phyloP scores from a whole-genome alignment of 2,888 invertebrate genomes.

The Ormyrus pomaceus region DNA sequence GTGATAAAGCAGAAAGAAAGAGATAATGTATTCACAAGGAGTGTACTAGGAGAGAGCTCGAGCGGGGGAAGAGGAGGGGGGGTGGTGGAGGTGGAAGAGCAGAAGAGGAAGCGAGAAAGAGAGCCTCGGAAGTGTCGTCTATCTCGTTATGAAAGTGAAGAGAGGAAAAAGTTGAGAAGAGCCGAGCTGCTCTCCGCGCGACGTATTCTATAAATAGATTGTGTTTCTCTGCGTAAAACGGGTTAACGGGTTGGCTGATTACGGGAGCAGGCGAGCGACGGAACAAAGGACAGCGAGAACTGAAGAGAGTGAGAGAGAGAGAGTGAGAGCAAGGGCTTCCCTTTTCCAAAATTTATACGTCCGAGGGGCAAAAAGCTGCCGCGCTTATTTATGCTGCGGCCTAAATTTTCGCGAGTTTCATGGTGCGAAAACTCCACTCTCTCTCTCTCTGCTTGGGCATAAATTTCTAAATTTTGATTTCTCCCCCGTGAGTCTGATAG shows the following conservation, averaged over 20 bases:
- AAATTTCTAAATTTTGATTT: conserved; percentile 49
- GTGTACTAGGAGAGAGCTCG: conserved; percentile 1
- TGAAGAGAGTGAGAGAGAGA: conserved; percentile 38
- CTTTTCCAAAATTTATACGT: conserved; percentile 56
- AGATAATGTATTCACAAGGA: conserved; percentile 52
- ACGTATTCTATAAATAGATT: conserved; percentile 60
- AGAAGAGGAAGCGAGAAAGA: conserved; percentile 4
- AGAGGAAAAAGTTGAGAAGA: conserved; percentile 52
- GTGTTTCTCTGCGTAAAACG: conserved; percentile 57
- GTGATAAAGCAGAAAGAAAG: conserved; percentile 35
- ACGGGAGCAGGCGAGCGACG: conserved; percentile 8
- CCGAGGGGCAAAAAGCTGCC: conserved; percentile 16
- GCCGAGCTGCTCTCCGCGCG: conserved; percentile 37
- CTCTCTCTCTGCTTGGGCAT: conserved; percentile 8
- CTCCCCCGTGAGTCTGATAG: background rate
- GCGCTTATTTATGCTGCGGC: conserved; percentile 50
- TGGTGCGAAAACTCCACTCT: background rate
- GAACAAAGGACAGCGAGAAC: conserved; percentile 13
- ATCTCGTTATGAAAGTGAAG: conserved; percentile 56
- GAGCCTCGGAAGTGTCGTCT: conserved; percentile 56
- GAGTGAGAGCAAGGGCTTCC: conserved; percentile 49
- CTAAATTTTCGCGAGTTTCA: conserved; percentile 35
- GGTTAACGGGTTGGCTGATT: conserved; percentile 55
- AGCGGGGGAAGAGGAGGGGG: background rate
- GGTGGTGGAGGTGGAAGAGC: background rate